These are phyloP conservation scores for Champsocephalus gunnari DNA, from an alignment of 2,797 vertebrate species.

Conservation along the genomic window DNA sequence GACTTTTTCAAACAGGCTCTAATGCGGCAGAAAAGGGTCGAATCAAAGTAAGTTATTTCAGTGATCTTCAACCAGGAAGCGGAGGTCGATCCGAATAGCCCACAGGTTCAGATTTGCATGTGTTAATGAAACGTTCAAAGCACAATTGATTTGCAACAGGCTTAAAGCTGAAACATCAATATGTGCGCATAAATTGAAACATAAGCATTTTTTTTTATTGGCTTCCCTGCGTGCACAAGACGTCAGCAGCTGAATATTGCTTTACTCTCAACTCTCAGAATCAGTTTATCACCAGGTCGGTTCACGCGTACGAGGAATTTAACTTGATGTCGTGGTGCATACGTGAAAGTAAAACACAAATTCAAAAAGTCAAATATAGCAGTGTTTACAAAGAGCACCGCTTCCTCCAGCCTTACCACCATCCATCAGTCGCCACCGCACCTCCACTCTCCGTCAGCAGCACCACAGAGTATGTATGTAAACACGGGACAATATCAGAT, in stretches of 20 bases:
- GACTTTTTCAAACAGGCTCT: no score
- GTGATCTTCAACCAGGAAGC: no score
- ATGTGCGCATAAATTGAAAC: constrained; percentile 1
- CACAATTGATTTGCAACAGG: background rate
- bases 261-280: constrained; percentile 19
- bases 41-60: no score
- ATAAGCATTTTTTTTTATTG: constrained; percentile 37
- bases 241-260: constrained; percentile 29
- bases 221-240: constrained; percentile 7
- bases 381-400: background rate
- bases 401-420: constrained; percentile 16
- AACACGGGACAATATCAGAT: constrained; percentile 76
- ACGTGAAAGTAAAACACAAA: no score
- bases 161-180: constrained; percentile 12
- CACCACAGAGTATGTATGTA: constrained; percentile 63
- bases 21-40: no score
- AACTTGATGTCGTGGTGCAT: no score
- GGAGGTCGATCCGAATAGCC: no score
- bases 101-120: no score
- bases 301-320: no score
- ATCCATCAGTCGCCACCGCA: constrained; percentile 51
- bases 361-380: no score
- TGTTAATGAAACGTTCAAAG: constrained; percentile 1
- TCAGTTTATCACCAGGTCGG: no score
- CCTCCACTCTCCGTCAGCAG: constrained; percentile 67